Conservation (phyloP, 2,888 invertebrate genomes). For the Sialis fuliginosa region DNA sequence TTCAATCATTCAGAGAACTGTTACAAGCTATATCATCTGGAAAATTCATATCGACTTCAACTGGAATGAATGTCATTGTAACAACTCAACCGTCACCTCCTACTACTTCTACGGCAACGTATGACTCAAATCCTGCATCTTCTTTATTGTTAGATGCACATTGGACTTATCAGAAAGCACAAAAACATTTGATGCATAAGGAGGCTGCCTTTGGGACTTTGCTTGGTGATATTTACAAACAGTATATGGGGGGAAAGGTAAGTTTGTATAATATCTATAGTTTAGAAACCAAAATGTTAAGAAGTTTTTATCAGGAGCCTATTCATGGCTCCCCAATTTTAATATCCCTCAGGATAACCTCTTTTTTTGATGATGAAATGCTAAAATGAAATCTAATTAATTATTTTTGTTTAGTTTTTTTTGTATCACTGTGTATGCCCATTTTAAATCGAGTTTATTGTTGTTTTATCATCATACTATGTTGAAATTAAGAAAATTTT, state of each 20-base stretch:
- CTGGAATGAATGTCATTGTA: constrained; percentile 9
- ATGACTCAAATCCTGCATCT: constrained; percentile 20
- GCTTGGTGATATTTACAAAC: constrained; percentile 51
- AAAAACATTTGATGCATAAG: constrained; percentile 40
- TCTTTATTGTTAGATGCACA: constrained; percentile 38
- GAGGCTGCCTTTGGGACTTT: constrained; percentile 42
- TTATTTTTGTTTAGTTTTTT: no score
- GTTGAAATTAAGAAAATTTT: no score
- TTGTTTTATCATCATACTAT: no score
- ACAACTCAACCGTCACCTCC: constrained; percentile 11
- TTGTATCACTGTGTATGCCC: no score
- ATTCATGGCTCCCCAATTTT: no score
- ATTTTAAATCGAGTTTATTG: no score
- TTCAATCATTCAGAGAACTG: constrained; percentile 48
- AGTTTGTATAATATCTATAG: neutral
- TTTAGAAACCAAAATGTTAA: no score
- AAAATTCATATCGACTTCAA: constrained; percentile 7
- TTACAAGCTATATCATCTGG: constrained; percentile 28
- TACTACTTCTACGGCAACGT: constrained; percentile 8
- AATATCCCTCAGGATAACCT: no score
- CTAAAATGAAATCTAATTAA: no score
- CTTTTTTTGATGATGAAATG: no score
- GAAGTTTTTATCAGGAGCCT: no score
- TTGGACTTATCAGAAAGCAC: constrained; percentile 48
- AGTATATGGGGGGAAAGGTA: constrained; percentile 38